Evolutionary conservation across 2,113 vertebrate species (phyloP).

Genomic region (Coregonus clupeaformis): DNA sequence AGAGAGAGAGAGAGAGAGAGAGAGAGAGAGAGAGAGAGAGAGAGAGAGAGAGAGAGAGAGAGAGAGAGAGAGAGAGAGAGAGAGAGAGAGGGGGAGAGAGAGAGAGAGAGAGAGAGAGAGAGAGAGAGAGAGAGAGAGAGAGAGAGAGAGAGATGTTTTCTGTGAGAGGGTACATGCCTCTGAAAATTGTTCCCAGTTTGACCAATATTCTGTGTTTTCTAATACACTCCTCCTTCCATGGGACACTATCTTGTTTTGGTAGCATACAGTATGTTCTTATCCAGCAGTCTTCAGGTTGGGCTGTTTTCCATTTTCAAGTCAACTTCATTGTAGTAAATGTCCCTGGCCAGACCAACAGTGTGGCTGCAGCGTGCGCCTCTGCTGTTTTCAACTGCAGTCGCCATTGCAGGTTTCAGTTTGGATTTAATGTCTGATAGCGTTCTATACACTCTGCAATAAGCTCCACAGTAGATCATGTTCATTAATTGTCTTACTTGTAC

Average conservation of each 20-base stretch:
- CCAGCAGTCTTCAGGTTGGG: conserved; percentile 36
- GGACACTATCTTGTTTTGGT: conserved; percentile 35
- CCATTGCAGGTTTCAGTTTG: conserved; percentile 34
- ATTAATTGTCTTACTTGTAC: not conserved
- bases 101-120: not conserved
- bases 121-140: conserved; percentile 15
- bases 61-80: conserved; percentile 7
- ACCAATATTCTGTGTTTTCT: not conserved
- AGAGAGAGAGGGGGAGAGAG: conserved; percentile 1
- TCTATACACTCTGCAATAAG: not conserved
- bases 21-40: not conserved
- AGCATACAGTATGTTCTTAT: conserved; percentile 55
- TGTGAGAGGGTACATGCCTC: too few relatives aligned
- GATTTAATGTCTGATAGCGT: conserved; percentile 37
- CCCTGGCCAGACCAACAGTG: conserved; percentile 35
- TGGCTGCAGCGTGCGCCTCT: conserved; percentile 52
- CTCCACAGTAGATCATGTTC: not conserved
- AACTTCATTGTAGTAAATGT: conserved; percentile 31
- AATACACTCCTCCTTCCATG: not conserved
- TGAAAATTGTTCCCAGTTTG: not conserved
- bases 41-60: conserved; percentile 13
- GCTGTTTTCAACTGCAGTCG: conserved; percentile 52
- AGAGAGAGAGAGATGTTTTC: not conserved
- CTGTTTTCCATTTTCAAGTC: conserved; percentile 34
- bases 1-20: too few relatives aligned